A percentile compares a stretch with the other conserved stretches of the same genome.
These are phyloP conservation scores for Melanostigma gelatinosum DNA, from an alignment of 2,113 vertebrate genomes.

Conservation along the genomic window DNA sequence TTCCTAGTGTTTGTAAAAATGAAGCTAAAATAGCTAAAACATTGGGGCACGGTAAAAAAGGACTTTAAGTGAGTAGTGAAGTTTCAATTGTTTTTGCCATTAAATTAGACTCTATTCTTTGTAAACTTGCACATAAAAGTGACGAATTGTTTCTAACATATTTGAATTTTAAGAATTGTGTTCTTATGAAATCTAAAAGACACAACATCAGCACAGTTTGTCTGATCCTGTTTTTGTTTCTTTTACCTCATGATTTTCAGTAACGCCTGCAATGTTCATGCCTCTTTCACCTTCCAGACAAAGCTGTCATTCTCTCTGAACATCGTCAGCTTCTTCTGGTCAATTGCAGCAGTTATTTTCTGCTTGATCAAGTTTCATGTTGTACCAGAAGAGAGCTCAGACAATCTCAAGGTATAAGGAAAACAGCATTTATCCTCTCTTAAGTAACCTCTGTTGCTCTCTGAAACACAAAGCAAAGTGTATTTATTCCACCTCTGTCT, in stretches of 20 bases:
- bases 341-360: conserved; percentile 29
- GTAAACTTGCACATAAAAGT: not conserved
- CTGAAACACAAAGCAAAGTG: not conserved
- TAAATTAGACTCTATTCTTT: not conserved
- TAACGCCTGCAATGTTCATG: not conserved
- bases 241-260: not conserved
- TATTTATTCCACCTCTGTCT: not conserved
- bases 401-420: not conserved
- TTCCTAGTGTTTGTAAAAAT: not conserved
- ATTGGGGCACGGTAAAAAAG: not conserved
- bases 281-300: conserved; percentile 53
- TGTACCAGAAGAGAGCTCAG: fast-evolving
- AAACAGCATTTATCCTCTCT: not conserved
- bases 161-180: not conserved
- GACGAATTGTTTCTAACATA: not conserved
- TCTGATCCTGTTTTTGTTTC: not conserved
- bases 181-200: not conserved
- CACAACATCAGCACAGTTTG: not conserved
- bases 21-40: not conserved
- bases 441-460: not conserved
- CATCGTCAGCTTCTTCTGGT: conserved; percentile 77
- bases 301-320: conserved; percentile 80
- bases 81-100: not conserved
- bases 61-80: not conserved
- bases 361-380: fast-evolving